Percentiles rank a stretch among this genome's conserved stretches.
Evolutionary conservation across 2,888 invertebrate genomes (phyloP).

Genomic region (Idaea biselata): DNA sequence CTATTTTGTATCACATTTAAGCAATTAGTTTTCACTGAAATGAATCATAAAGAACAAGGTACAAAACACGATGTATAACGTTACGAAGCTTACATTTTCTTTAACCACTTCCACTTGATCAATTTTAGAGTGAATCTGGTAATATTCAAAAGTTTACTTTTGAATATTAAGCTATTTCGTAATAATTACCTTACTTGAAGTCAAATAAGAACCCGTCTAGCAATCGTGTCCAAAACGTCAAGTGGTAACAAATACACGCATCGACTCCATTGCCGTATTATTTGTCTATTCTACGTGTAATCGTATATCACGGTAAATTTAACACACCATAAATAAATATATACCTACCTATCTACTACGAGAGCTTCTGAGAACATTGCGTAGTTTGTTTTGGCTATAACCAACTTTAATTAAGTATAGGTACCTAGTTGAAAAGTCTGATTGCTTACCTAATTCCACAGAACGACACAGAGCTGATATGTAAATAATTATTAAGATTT

Average conservation of each 20-base stretch:
- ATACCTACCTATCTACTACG: neutral
- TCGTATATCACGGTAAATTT: slow-evolving; percentile 1
- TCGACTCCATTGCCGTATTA: neutral
- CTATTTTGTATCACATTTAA: no score
- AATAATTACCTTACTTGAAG: neutral
- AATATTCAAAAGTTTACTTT: no score
- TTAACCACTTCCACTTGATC: neutral
- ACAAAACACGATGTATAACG: neutral
- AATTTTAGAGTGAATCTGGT: neutral
- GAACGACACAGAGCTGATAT: no score
- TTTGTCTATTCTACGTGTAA: neutral
- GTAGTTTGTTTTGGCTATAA: neutral
- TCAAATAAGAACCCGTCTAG: neutral
- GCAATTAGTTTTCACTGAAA: no score
- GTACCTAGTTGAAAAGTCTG: neutral
- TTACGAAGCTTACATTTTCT: neutral
- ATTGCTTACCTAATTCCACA: neutral
- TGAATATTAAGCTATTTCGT: neutral
- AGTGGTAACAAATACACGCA: neutral
- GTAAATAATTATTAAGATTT: no score
- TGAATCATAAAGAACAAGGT: neutral
- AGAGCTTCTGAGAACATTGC: slow-evolving; percentile 1
- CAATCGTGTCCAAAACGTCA: neutral
- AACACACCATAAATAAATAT: neutral
- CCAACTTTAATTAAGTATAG: neutral